A percentile compares a stretch with the other conserved stretches of the same genome.
These are phyloP conservation scores for Xanthorhoe spadicearia DNA, from an alignment of 2,888 invertebrate species.

Conservation along the genomic window DNA sequence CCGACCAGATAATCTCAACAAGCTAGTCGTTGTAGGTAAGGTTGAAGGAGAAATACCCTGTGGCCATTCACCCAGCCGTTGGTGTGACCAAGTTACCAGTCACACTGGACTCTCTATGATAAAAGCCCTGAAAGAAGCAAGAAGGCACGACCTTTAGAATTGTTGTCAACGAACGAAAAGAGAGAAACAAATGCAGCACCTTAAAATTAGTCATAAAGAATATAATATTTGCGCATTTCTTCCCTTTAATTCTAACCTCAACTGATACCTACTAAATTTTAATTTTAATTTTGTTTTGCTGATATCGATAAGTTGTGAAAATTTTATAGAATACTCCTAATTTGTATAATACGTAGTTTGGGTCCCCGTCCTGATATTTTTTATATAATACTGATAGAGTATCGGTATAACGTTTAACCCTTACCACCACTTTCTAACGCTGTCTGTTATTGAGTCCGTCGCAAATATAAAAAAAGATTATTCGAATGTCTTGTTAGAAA, in stretches of 20 bases:
- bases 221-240: neutral
- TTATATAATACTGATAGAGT: slow-evolving; percentile 36
- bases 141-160: too few species aligned
- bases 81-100: too few species aligned
- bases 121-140: too few species aligned
- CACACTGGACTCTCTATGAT: too few species aligned
- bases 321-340: slow-evolving; percentile 33
- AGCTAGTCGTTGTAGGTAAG: too few species aligned
- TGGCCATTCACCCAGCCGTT: too few species aligned
- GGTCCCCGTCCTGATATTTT: slow-evolving; percentile 66
- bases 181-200: too few species aligned
- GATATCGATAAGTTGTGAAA: slow-evolving; percentile 7
- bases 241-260: slow-evolving; percentile 23
- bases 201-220: neutral
- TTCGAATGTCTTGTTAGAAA: neutral
- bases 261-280: slow-evolving; percentile 5
- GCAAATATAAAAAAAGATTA: neutral
- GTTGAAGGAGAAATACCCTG: too few species aligned
- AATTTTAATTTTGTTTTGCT: slow-evolving; percentile 24
- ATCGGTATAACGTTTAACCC: slow-evolving; percentile 1
- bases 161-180: too few species aligned
- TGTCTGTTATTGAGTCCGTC: neutral
- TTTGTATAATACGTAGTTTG: slow-evolving; percentile 45
- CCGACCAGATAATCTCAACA: too few species aligned
- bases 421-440: neutral